Conservation (phyloP, 2,797 vertebrate genomes). For the Mormyrops attenuatus region DNA sequence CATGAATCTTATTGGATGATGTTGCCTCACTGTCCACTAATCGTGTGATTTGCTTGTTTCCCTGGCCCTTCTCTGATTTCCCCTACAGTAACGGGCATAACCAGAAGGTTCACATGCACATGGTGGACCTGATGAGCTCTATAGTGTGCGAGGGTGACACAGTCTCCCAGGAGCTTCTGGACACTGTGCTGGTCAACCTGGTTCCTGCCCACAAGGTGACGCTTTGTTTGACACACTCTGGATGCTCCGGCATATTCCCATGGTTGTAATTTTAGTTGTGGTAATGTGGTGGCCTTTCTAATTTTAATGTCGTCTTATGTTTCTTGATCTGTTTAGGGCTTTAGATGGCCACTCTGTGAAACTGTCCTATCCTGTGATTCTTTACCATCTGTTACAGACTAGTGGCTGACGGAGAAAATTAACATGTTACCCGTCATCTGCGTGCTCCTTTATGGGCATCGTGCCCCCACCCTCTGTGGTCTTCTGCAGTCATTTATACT, state of each 20-base stretch:
- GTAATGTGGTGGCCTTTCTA: background rate
- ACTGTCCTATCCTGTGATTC: background rate
- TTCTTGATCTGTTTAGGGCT: background rate
- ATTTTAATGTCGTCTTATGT: background rate
- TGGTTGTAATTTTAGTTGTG: background rate
- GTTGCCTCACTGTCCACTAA: background rate
- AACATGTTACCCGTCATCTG: background rate
- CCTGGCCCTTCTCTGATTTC: background rate
- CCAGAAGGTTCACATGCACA: constrained; percentile 99
- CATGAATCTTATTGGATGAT: background rate
- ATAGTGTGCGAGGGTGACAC: constrained; percentile 97
- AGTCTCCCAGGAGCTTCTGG: constrained; percentile 93
- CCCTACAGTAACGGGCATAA: constrained; percentile 89
- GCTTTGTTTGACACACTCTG: background rate
- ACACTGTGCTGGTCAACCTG: constrained; percentile 92
- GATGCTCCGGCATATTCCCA: background rate
- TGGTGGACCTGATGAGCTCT: constrained; percentile 99
- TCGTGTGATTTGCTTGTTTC: background rate
- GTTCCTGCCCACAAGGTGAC: constrained; percentile 94
- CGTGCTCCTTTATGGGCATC: background rate
- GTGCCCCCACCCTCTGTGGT: background rate
- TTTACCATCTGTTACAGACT: background rate
- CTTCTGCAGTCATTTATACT: background rate
- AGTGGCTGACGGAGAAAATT: background rate
- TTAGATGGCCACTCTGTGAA: background rate